Percentiles rank a stretch among this genome's conserved stretches.
Conservation (phyloP, 2,797 vertebrate species). For the Enteromius paludinosus region DNA sequence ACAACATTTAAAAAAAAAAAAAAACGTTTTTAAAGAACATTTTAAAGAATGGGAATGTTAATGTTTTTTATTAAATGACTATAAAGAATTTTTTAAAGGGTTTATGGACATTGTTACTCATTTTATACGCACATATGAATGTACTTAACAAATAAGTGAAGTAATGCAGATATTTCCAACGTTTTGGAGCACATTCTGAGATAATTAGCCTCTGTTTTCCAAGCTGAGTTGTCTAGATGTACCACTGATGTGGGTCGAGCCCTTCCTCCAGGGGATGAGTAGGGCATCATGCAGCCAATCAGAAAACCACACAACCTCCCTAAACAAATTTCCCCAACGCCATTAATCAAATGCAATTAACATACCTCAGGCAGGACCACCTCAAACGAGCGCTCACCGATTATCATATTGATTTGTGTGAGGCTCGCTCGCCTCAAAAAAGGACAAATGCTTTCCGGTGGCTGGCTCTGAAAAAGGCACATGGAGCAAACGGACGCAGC, state of each 20-base stretch:
- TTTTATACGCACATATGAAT: no score
- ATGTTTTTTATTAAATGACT: not conserved
- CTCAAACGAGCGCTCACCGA: not conserved
- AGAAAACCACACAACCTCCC: slow-evolving; percentile 27
- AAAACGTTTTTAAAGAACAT: no score
- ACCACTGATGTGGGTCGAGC: slow-evolving; percentile 10
- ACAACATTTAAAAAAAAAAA: not conserved
- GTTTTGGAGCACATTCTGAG: not conserved
- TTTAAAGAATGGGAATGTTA: not conserved
- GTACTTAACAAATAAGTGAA: no score
- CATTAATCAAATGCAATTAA: slow-evolving; percentile 32
- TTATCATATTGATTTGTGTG: slow-evolving; percentile 21
- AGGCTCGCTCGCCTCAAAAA: slow-evolving; percentile 13
- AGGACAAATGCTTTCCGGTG: slow-evolving; percentile 12
- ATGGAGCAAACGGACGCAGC: not conserved
- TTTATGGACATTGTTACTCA: no score
- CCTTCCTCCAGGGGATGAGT: slow-evolving; percentile 7
- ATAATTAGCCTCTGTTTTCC: slow-evolving; percentile 29
- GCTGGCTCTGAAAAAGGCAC: slow-evolving; percentile 2
- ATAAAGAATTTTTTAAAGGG: not conserved
- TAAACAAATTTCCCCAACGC: slow-evolving; percentile 8
- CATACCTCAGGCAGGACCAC: not conserved
- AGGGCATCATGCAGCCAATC: slow-evolving; percentile 7
- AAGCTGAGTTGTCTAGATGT: not conserved
- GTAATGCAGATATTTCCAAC: not conserved